Base-by-base conservation (phyloP, 1,140 invertebrate genomes). In the Zaprionus davidi region DNA sequence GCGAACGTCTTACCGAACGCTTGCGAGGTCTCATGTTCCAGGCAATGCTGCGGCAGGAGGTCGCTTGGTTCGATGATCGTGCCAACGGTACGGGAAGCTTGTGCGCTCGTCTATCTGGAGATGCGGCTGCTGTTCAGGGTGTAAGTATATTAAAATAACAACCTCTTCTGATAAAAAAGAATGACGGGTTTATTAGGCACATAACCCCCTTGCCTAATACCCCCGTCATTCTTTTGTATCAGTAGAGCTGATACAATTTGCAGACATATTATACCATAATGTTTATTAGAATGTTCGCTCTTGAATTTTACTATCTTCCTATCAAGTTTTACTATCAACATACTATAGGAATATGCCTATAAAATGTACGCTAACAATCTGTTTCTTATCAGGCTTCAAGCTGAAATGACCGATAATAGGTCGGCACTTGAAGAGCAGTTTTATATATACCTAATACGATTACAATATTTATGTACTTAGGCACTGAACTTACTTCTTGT, bases 61-160 rank as follows among this genome's bases (percentile, higher is more conserved):
- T 97, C 5, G 95, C 93, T 11, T 97, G 96, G 95, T 97, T 96
- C 90, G 96, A 97, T 82, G 93, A 95, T 58, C 94, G 95, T 72
- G 90, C 93, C 28, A 96, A 96, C 85, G 94, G 95, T 7, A 94
- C 95, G 0, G 96, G 96, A 5, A 94, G 95, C 36, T 91, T 97
- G 0, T 96, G 96, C 66, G 95, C 95, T 2, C 92, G 95, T 24
- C 93, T 97, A 2, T 96, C 96, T 3, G 94, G 95, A 46, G 97
- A 97, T 93, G 96, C 96, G 1, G 94, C 96, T 20, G 94, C 95
- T 13, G 95, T 97, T 0, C 96, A 97, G 94, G 96, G 96, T 64
- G 96, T 96, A 93, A 94, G 93, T 90, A 17, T 5, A 24, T 2
- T 2, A 22, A 22, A 22, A 22, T 2, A 22, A 22, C 22, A 22